Evolutionary conservation across 2,888 invertebrate genomes (phyloP), one percentile per base, ranked within the genome.

Genomic region (Acrocyrtus sp.): DNA sequence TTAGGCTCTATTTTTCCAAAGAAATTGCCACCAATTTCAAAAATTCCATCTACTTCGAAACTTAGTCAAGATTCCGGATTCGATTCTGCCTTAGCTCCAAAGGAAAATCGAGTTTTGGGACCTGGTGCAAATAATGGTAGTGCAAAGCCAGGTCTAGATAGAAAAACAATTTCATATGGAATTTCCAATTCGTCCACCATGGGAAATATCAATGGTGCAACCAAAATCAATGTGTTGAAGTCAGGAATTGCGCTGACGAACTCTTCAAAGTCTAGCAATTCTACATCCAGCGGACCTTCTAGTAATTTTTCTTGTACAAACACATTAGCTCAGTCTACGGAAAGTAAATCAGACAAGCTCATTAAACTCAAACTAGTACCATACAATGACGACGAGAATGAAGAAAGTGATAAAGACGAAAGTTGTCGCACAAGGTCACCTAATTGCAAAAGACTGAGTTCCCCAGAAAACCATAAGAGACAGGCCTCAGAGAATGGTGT

Each of bases 301-400:
- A 54, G 10, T 15, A 56, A 39, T 10, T 47, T 19, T 19, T 10
- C 41, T 19, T 22, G 48, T 4, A 43, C 60, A 10, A 45, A 68
- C 10, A 8, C 51, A 8, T 45, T 51, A n/a, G 8, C 45, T 1
- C 24, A 61, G 8, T 39, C 60, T 17, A n/a, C 17, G 29, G 51
- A 41, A 21, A 50, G 19, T 19, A 56, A 39, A 27, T 24, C 48
- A 27, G 50, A 56, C 19, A 39, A 66, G n/a, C 3, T 66, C 12
- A 39, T 75, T 0, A 61, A 62, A 24, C n/a, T n/a, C n/a, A n/a
- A n/a, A n/a, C 48, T 75, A 21, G 75, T 75, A 1, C 75, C 75
- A 10, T 72, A 75, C 54, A 63, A 72, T 39, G 72, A 72, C 29
- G 67, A 72, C 27, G 75, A 75, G n/a, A 63, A 58, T 22, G 58